Conservation (phyloP, 2,797 vertebrate species). For the Potorous gilbertii region DNA sequence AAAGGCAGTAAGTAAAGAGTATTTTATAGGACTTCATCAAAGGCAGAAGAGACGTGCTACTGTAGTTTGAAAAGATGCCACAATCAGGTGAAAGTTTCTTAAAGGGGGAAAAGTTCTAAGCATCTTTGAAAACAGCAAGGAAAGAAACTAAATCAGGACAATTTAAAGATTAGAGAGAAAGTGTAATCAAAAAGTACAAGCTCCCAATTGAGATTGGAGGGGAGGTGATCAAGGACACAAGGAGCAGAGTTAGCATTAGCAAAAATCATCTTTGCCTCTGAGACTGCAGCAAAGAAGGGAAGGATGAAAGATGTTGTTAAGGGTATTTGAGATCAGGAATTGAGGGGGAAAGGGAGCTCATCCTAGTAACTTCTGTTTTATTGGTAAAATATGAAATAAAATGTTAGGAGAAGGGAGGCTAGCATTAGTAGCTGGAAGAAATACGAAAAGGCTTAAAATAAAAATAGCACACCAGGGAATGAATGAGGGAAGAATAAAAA, state of each 20-base stretch:
- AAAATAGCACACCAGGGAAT: neutral
- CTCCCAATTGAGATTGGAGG: neutral
- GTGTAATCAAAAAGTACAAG: neutral
- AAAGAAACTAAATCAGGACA: neutral
- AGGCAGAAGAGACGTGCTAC: neutral
- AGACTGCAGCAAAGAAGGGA: neutral
- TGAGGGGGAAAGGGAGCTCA: neutral
- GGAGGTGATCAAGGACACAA: neutral
- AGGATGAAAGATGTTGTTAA: neutral
- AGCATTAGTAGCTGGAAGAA: neutral
- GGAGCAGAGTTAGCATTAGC: neutral
- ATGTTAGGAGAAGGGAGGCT: neutral
- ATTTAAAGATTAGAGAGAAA: neutral
- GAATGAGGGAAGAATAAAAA: neutral
- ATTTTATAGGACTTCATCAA: neutral
- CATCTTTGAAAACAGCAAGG: neutral
- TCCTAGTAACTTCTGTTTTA: neutral
- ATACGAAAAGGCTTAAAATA: neutral
- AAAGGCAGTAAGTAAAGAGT: too few species aligned
- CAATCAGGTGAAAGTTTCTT: neutral
- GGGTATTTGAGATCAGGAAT: neutral
- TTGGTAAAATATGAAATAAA: neutral
- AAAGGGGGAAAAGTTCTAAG: neutral
- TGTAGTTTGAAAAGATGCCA: neutral
- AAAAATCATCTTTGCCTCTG: neutral